phyloP scores from a whole-genome alignment of 2,888 invertebrate genomes.

The Coelinius sp. region DNA sequence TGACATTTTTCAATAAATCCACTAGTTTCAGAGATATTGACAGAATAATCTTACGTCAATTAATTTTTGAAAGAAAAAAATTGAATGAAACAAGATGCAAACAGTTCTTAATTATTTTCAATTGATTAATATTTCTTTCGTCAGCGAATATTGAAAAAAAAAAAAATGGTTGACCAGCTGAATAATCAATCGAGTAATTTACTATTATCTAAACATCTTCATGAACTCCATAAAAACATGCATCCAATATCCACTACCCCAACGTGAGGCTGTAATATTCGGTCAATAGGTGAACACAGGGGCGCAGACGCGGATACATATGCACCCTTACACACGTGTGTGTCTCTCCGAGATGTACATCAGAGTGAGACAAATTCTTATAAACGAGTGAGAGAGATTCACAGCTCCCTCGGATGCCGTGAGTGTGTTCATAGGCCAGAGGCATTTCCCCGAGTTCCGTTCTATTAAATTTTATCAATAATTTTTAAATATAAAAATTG shows the following conservation, averaged over 20 bases:
- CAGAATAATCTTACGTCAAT: no score
- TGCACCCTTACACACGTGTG: not conserved
- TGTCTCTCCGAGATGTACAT: slow-evolving; percentile 41
- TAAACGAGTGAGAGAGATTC: slow-evolving; percentile 17
- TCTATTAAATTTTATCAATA: not conserved
- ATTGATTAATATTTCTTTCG: no score
- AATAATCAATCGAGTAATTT: slow-evolving; percentile 16
- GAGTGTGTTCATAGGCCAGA: slow-evolving; percentile 39
- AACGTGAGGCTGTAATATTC: slow-evolving; percentile 54
- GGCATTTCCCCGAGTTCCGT: not conserved
- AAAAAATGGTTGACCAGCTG: no score
- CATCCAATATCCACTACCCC: slow-evolving; percentile 25
- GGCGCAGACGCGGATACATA: slow-evolving; percentile 64
- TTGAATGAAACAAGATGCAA: no score
- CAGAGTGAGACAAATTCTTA: slow-evolving; percentile 26
- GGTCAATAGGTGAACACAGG: slow-evolving; percentile 67
- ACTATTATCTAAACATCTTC: not conserved
- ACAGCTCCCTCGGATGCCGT: slow-evolving; percentile 37
- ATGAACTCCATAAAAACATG: not conserved
- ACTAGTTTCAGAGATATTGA: no score
- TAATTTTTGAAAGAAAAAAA: no score
- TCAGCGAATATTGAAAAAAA: no score
- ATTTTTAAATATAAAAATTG: not conserved
- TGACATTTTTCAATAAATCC: no score
- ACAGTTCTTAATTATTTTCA: no score